Conservation (phyloP, 2,113 vertebrate species). For the Zeus faber region DNA sequence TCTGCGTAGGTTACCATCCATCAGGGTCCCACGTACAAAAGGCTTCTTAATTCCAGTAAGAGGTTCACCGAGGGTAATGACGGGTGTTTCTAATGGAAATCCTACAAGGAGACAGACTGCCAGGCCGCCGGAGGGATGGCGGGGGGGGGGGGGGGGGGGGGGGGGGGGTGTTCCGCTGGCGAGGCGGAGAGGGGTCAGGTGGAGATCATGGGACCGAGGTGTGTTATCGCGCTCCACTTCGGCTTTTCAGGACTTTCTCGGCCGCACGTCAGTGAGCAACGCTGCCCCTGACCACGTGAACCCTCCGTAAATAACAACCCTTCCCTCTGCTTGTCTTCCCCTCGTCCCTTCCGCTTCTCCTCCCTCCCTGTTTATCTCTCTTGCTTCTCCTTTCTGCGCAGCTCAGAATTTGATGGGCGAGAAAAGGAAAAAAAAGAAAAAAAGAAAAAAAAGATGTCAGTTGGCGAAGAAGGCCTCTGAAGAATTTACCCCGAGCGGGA, state of each 20-base stretch:
- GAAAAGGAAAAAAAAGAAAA: slow-evolving; percentile 28
- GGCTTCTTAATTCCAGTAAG: slow-evolving; percentile 42
- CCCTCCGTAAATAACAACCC: slow-evolving; percentile 40
- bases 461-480: too few species aligned
- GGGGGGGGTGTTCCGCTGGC: too few species aligned
- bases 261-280: slow-evolving; percentile 35
- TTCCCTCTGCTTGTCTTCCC: slow-evolving; percentile 4
- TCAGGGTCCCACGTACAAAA: slow-evolving; percentile 63
- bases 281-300: slow-evolving; percentile 37
- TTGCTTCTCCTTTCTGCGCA: neutral
- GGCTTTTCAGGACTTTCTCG: slow-evolving; percentile 55
- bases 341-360: neutral
- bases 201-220: slow-evolving; percentile 71
- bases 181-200: slow-evolving; percentile 63
- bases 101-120: slow-evolving; percentile 31
- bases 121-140: neutral
- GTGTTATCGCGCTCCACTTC: slow-evolving; percentile 44
- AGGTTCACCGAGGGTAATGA: too few species aligned
- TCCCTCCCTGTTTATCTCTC: neutral
- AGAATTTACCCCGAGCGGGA: too few species aligned
- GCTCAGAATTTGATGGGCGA: slow-evolving; percentile 6
- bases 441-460: too few species aligned
- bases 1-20: slow-evolving; percentile 47
- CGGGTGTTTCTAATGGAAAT: too few species aligned
- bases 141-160: too few species aligned